A percentile compares a stretch with the other conserved stretches of the same genome.
These are phyloP conservation scores for Platyrinchus mystaceus DNA, from an alignment of 2,797 vertebrate genomes.

Conservation along the genomic window DNA sequence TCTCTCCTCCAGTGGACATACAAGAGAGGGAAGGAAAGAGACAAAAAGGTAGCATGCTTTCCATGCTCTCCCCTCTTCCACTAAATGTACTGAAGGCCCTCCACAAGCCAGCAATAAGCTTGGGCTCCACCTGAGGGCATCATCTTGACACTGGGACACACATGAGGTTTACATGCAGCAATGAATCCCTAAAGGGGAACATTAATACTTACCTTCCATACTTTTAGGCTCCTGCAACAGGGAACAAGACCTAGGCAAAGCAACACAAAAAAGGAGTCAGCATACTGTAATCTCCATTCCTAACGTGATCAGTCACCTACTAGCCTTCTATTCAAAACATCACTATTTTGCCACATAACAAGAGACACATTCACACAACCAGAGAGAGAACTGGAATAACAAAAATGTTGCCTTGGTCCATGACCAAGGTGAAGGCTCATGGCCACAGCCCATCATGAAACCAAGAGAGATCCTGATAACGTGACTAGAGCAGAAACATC, in stretches of 20 bases:
- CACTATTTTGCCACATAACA: background rate
- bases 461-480: background rate
- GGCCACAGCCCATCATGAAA: accelerated
- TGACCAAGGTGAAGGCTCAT: background rate
- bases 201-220: background rate
- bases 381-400: background rate
- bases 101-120: background rate
- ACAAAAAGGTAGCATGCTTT: background rate
- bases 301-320: background rate
- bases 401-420: background rate
- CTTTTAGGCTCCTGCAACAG: background rate
- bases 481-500: background rate
- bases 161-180: background rate
- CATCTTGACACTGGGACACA: background rate
- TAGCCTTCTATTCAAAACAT: background rate
- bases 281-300: background rate
- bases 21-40: background rate
- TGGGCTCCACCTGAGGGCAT: conserved; percentile 7
- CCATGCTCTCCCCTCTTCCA: background rate
- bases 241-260: background rate
- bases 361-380: background rate
- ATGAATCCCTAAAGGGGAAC: background rate
- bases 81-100: background rate
- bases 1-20: background rate
- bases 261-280: background rate